Conservation (phyloP, 2,888 invertebrate genomes). For the Oxyscelio sp. region DNA sequence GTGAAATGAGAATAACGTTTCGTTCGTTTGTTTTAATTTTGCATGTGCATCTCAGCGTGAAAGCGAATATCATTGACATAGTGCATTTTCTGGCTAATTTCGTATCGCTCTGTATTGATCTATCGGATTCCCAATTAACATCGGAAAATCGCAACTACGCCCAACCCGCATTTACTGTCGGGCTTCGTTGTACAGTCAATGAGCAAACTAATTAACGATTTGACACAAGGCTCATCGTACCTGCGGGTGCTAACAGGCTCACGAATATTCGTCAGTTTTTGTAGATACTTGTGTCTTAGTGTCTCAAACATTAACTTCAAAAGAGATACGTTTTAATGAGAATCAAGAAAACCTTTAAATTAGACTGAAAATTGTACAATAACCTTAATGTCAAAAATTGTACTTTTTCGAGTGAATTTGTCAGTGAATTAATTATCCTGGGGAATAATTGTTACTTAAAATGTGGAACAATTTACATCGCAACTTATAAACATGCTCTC, state of each 20-base stretch:
- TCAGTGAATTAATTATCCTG: too few relatives aligned
- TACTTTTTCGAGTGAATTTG: too few relatives aligned
- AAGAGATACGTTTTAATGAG: background rate
- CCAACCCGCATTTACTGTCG: constrained; percentile 75
- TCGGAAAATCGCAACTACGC: constrained; percentile 71
- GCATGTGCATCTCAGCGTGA: constrained; percentile 63
- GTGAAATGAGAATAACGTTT: constrained; percentile 59
- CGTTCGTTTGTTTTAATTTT: constrained; percentile 68
- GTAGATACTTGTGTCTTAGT: constrained; percentile 27
- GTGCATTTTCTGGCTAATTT: constrained; percentile 72
- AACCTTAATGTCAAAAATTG: too few relatives aligned
- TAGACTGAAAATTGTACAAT: constrained; percentile 11
- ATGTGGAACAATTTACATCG: too few relatives aligned
- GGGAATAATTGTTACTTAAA: too few relatives aligned
- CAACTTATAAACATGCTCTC: too few relatives aligned
- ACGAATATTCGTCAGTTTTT: constrained; percentile 45
- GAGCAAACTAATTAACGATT: constrained; percentile 83
- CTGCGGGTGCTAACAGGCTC: constrained; percentile 75
- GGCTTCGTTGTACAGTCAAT: constrained; percentile 79
- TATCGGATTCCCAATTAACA: constrained; percentile 73
- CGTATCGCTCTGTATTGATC: constrained; percentile 70
- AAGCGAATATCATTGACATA: constrained; percentile 68
- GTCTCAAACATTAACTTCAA: constrained; percentile 17
- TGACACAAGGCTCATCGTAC: constrained; percentile 79
- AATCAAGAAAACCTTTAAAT: constrained; percentile 7